These are phyloP conservation scores for Amblyopsis rosae DNA, from an alignment of 2,113 vertebrate genomes.

Conservation along the genomic window DNA sequence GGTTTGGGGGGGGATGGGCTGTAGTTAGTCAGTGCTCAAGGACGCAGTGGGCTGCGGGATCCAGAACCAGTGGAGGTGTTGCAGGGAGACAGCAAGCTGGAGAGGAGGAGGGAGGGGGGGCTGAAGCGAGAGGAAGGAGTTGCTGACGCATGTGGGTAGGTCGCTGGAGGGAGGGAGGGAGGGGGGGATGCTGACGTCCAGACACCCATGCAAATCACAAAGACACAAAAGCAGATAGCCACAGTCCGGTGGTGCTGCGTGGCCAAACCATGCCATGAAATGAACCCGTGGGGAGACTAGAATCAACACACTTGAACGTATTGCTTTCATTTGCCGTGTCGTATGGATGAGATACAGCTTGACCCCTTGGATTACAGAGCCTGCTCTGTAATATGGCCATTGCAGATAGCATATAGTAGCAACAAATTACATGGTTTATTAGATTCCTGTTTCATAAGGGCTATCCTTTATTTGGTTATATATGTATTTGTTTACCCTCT, in stretches of 20 bases:
- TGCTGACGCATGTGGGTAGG: conserved; percentile 72
- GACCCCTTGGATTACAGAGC: background rate
- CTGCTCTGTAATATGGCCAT: too few relatives aligned
- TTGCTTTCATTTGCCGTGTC: conserved; percentile 17
- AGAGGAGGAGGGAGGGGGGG: conserved; percentile 36
- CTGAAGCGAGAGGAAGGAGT: conserved; percentile 12
- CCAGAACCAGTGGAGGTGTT: conserved; percentile 55
- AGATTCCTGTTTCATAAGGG: too few relatives aligned
- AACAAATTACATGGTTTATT: too few relatives aligned
- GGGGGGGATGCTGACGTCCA: conserved; percentile 65
- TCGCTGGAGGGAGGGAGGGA: conserved; percentile 34
- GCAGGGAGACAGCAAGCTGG: conserved; percentile 47
- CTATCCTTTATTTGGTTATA: too few relatives aligned
- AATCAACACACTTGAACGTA: conserved; percentile 33
- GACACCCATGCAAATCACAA: conserved; percentile 70
- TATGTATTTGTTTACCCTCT: too few relatives aligned
- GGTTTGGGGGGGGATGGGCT: conserved; percentile 13
- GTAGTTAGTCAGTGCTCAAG: conserved; percentile 58
- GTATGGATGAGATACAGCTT: conserved; percentile 32
- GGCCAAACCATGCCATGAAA: conserved; percentile 38
- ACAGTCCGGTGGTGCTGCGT: conserved; percentile 51
- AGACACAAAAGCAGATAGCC: conserved; percentile 57
- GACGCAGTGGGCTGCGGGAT: conserved; percentile 68
- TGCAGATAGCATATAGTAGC: too few relatives aligned
- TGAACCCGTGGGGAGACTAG: conserved; percentile 18